phyloP scores from a whole-genome alignment of 2,797 vertebrate genomes.

The Enteromius afrohamiltoni region DNA sequence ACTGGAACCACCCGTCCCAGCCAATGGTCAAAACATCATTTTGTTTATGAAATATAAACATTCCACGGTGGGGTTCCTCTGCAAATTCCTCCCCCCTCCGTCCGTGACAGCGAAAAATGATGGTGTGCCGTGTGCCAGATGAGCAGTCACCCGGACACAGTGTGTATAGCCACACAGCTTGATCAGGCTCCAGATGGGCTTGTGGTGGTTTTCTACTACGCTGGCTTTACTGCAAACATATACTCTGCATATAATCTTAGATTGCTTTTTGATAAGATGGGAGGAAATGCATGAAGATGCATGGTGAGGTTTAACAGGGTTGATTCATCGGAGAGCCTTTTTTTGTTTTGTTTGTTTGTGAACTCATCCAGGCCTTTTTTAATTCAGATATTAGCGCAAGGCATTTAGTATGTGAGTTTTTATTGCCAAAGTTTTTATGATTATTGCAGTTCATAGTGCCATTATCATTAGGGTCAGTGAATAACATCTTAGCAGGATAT shows the following conservation, averaged over 20 bases:
- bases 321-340: conserved; percentile 19
- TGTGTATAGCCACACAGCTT: conserved; percentile 83
- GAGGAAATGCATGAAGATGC: conserved; percentile 35
- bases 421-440: conserved; percentile 48
- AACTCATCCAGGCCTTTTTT: not conserved
- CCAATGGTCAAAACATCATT: conserved; percentile 93
- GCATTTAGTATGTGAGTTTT: conserved; percentile 5
- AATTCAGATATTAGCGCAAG: not conserved
- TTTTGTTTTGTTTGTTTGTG: not conserved
- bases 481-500: conserved; percentile 51
- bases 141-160: conserved; percentile 82
- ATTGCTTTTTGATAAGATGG: conserved; percentile 37
- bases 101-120: conserved; percentile 89
- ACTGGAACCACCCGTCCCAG: conserved; percentile 91
- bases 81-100: conserved; percentile 70
- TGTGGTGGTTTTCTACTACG: conserved; percentile 50
- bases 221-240: conserved; percentile 46
- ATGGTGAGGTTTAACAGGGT: not conserved
- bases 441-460: conserved; percentile 36
- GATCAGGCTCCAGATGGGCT: conserved; percentile 80
- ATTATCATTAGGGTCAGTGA: conserved; percentile 52
- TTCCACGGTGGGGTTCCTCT: conserved; percentile 86
- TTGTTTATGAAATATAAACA: conserved; percentile 98
- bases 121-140: conserved; percentile 82
- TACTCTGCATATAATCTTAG: conserved; percentile 41